Evolutionary conservation across 2,113 vertebrate species (phyloP).

Genomic region (Sphyrna mokarran): DNA sequence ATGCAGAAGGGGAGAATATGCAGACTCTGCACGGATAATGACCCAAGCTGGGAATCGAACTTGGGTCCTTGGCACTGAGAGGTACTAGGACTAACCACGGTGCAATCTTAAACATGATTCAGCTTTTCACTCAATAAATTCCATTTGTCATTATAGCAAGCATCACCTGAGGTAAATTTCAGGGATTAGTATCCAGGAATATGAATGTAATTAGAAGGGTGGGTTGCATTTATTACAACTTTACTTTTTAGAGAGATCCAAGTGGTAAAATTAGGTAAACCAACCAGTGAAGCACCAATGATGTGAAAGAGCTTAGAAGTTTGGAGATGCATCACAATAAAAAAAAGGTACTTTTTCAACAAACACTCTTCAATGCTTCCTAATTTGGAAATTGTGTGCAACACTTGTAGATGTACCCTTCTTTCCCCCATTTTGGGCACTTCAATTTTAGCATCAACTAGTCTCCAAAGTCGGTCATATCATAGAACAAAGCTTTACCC

Average conservation of each 20-base stretch:
- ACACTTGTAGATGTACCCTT: background rate
- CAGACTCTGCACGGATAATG: no score
- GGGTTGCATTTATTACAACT: background rate
- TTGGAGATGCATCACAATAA: no score
- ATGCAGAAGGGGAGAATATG: no score
- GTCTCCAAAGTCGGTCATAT: background rate
- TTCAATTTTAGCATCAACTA: background rate
- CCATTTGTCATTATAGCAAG: background rate
- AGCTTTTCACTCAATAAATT: background rate
- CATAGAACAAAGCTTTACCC: background rate
- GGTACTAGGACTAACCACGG: no score
- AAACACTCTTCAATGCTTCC: background rate
- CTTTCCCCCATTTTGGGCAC: background rate
- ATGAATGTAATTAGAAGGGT: background rate
- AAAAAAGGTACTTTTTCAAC: background rate
- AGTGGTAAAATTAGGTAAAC: background rate
- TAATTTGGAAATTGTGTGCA: background rate
- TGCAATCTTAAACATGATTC: background rate
- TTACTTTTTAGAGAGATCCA: background rate
- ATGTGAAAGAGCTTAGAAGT: background rate
- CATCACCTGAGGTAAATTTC: background rate
- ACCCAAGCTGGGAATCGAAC: no score
- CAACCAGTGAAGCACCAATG: background rate
- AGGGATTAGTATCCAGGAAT: background rate
- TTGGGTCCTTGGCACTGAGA: no score